phyloP scores from a whole-genome alignment of 1,140 invertebrate species.

The Heliconius hermathena region DNA sequence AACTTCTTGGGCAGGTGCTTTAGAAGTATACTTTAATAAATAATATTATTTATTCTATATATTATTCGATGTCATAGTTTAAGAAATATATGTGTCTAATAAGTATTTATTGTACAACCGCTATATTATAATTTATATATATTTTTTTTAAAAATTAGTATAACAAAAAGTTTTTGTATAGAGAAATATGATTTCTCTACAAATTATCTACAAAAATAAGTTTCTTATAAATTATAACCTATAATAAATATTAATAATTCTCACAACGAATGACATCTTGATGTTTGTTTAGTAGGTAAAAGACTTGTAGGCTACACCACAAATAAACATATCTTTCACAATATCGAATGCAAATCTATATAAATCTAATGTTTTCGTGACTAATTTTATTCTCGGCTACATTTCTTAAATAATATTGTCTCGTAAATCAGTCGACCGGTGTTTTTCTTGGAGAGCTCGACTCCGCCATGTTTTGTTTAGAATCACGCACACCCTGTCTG shows the following conservation, averaged over 20 bases:
- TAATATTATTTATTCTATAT: neutral
- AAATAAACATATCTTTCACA: constrained; percentile 40
- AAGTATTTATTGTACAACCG: neutral
- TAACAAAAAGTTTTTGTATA: too few species aligned
- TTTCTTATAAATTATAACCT: neutral
- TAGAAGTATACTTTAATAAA: neutral
- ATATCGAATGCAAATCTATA: constrained; percentile 47
- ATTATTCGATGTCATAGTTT: neutral
- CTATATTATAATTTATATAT: neutral
- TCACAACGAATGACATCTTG: neutral
- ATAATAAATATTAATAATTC: neutral
- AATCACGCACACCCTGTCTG: constrained; percentile 77
- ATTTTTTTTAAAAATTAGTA: neutral
- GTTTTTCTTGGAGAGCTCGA: constrained; percentile 76
- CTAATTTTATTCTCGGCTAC: constrained; percentile 74
- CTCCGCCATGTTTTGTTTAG: constrained; percentile 75
- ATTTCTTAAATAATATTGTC: constrained; percentile 77
- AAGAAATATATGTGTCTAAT: neutral
- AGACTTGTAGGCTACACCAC: neutral
- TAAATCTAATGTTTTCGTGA: constrained; percentile 68
- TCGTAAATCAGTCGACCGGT: constrained; percentile 78
- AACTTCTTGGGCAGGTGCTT: constrained; percentile 25
- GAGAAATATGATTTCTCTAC: neutral
- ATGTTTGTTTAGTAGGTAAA: neutral
- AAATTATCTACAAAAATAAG: neutral